A percentile compares a stretch with the other conserved stretches of the same genome.
Conservation (phyloP, 2,113 vertebrate genomes). For the Dicerorhinus sumatrensis region DNA sequence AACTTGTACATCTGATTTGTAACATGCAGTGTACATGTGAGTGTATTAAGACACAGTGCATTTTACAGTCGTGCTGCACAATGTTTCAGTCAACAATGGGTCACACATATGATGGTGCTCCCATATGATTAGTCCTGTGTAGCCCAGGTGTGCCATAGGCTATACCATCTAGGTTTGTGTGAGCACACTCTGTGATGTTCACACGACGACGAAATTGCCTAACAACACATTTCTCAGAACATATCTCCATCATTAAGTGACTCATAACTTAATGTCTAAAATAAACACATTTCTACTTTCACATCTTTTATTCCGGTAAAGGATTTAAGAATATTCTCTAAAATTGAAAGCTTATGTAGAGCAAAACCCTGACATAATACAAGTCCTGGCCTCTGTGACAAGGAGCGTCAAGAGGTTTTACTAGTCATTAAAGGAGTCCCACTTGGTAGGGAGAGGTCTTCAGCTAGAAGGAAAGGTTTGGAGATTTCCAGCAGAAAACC, state of each 20-base stretch:
- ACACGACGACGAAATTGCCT: too few relatives aligned
- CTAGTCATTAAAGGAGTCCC: not conserved
- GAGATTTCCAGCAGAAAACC: not conserved
- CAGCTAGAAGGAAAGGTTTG: not conserved
- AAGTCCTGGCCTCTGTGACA: not conserved
- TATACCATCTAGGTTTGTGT: too few relatives aligned
- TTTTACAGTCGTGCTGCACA: not conserved
- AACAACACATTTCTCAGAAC: too few relatives aligned
- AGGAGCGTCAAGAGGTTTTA: not conserved
- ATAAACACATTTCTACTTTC: not conserved
- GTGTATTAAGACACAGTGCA: not conserved
- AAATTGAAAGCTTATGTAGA: not conserved
- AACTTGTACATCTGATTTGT: not conserved
- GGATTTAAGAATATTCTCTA: not conserved
- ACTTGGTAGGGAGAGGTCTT: not conserved
- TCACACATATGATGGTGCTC: too few relatives aligned
- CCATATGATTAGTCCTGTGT: too few relatives aligned
- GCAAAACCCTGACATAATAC: not conserved
- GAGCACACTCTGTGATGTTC: too few relatives aligned
- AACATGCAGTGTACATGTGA: fast-evolving
- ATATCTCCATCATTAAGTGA: too few relatives aligned
- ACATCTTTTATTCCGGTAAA: not conserved
- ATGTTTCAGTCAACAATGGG: too few relatives aligned
- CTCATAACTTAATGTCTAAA: not conserved
- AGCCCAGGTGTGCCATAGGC: too few relatives aligned